Evolutionary conservation across 53 echinoderm and acorn worm species (phyloP), one percentile per base, ranked within the genome.

Genomic region (Arbacia lixula): DNA sequence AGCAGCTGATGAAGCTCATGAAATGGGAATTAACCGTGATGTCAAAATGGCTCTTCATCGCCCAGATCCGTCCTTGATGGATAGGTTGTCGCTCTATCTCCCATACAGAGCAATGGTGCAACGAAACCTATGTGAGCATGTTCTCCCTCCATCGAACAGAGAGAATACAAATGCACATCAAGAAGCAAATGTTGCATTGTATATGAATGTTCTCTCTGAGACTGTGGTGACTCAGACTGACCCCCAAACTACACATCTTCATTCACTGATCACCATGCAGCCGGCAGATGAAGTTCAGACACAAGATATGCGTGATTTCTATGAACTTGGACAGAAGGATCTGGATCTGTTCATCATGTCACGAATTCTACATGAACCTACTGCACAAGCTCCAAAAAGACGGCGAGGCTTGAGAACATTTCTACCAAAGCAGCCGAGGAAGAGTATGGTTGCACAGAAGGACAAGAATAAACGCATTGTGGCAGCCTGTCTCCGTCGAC

Each of bases 1-100:
- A 22, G 89, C 89, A 0, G 6, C 50, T 6, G 89, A 89, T 68
- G 85, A 89, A 55, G 53, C 76, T 11, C 78, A 89, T 76, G 89
- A 85, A 52, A 84, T 62, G 53, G 32, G 37, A 10, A 71, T 88
- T 20, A 88, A 89, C 36, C 74, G 72, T 30, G 84, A 84, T 62
- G 76, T 89, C 11, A 84, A 89, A 22, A 73, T 83, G 83, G 84
- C 89, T 5, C 60, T 89, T 26, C 42, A 40, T 29, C 58, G 50
- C 12, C 71, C 63, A 5, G 53, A 60, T 30, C 62, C 67, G 8
- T 3, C 1, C 19, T 17, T 74, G 62, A 84, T 60, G 89, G 84
- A 84, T 25, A 72, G 46, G 50, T 12, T 88, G 25, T 74, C 84
- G 8, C 27, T 84, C 10, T 64, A 85, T 17, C 76, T 85, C 16